These are phyloP conservation scores for Falco columbarius DNA, from an alignment of 2,797 vertebrate species.

Conservation along the genomic window DNA sequence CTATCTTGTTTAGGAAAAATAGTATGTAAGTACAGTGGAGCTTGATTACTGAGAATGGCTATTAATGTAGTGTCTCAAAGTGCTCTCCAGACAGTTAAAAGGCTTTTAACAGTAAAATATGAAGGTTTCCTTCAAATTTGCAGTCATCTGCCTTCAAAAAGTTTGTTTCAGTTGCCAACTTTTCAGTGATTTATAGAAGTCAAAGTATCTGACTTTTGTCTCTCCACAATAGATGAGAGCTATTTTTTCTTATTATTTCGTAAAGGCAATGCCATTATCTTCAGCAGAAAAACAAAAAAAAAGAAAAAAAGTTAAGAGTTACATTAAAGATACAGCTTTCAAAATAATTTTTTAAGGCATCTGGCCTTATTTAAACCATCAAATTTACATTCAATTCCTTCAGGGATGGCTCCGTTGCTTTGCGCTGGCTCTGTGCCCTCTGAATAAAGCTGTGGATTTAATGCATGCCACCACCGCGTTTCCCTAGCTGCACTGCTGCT, in stretches of 20 bases:
- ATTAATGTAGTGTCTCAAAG: conserved; percentile 6
- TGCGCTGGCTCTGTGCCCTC: conserved; percentile 67
- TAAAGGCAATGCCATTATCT: conserved; percentile 41
- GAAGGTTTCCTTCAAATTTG: conserved; percentile 44
- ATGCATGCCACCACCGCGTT: conserved; percentile 39
- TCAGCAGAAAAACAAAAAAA: neutral
- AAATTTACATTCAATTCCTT: conserved; percentile 72
- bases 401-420: conserved; percentile 67
- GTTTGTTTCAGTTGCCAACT: conserved; percentile 61
- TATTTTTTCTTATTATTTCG: conserved; percentile 46
- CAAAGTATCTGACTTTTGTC: conserved; percentile 69
- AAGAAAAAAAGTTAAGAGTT: neutral
- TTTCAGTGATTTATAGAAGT: conserved; percentile 61
- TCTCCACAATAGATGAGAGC: conserved; percentile 43
- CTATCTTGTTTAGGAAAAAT: conserved; percentile 34
- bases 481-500: neutral
- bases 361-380: conserved; percentile 80
- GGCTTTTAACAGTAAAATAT: conserved; percentile 46
- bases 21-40: neutral
- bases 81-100: conserved; percentile 17
- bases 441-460: conserved; percentile 67
- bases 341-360: conserved; percentile 65
- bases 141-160: conserved; percentile 59
- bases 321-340: conserved; percentile 66
- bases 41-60: conserved; percentile 37